Evolutionary conservation across 2,797 vertebrate genomes (phyloP), one percentile per base, ranked within the genome.

Genomic region (Pogoniulus pusillus): DNA sequence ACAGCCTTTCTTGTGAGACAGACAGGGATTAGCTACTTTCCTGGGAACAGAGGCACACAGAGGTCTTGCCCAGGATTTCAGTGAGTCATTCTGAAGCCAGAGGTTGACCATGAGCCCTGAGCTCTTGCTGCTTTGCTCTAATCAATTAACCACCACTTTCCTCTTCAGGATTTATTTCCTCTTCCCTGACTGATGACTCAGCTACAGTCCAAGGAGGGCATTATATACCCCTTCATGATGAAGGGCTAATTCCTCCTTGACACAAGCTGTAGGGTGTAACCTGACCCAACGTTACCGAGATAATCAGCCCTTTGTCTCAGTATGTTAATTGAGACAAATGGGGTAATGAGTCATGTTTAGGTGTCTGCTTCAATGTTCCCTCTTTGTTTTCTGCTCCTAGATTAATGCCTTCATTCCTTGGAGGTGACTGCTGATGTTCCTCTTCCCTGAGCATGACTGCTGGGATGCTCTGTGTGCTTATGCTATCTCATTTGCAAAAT

Each of bases 311-410:
- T 63, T 94, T 96, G 93, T 95, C 85, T 35, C 82, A 10, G 29
- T 9, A 37, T 37, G 76, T 58, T 94, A 94, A 96, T 78, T 81
- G 82, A 93, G 94, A 95, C 80, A 93, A 93, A 95, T 79, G 24
- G 16, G 17, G 24, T 51, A 91, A 93, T 94, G 86, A 95, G 68
- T 93, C 88, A 91, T 68, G 53, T 76, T 95, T 64, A 95, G 93
- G 89, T 93, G 90, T 82, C 93, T 79, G 66, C 68, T 76, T n/a
- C 64, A 41, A 26, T 54, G 73, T 93, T 87, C 51, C 68, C 68
- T 73, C 86, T 86, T 80, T 91, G 81, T 89, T 76, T 90, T 39
- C 76, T 66, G 68, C 81, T 84, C 60, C 75, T 17, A 74, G 81
- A 92, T 87, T 90, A 91, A 91, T 94, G 85, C 45, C 35, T 63